Percentiles rank a stretch among this genome's conserved stretches.
These are phyloP conservation scores for Phainopepla nitens DNA, from an alignment of 2,113 vertebrate genomes.

Conservation along the genomic window DNA sequence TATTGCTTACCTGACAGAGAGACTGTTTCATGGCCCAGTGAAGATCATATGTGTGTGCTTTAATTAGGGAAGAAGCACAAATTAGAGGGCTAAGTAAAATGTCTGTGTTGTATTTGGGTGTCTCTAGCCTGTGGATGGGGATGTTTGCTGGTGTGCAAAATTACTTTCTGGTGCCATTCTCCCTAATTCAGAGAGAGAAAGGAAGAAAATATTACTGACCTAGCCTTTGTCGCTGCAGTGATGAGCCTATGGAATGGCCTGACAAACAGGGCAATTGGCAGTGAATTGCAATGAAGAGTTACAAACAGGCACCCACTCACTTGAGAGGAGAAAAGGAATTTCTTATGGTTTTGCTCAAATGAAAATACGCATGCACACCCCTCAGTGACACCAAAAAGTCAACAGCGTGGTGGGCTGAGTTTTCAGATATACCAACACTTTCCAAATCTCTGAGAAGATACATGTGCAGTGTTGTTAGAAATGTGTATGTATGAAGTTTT, in stretches of 20 bases:
- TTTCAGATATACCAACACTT: neutral
- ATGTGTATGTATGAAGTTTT: no score
- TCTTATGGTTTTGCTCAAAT: neutral
- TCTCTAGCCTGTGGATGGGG: neutral
- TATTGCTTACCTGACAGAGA: neutral
- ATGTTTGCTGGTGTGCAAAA: neutral
- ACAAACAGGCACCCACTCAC: no score
- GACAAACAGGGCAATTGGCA: no score
- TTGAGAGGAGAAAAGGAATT: neutral
- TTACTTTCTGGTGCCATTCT: neutral
- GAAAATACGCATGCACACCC: neutral
- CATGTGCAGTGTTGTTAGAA: no score
- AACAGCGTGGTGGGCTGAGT: no score
- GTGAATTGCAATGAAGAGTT: neutral
- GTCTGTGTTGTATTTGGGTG: neutral
- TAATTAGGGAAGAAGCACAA: neutral
- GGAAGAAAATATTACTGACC: neutral
- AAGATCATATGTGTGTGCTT: neutral
- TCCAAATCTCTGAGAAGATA: neutral
- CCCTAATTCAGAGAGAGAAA: neutral
- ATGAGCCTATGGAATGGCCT: neutral
- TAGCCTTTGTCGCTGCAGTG: neutral
- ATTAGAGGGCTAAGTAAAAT: neutral
- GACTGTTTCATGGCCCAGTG: neutral
- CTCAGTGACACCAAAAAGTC: neutral